phyloP scores from a whole-genome alignment of 2,888 invertebrate genomes.

The Himalopsyche tibetana region DNA sequence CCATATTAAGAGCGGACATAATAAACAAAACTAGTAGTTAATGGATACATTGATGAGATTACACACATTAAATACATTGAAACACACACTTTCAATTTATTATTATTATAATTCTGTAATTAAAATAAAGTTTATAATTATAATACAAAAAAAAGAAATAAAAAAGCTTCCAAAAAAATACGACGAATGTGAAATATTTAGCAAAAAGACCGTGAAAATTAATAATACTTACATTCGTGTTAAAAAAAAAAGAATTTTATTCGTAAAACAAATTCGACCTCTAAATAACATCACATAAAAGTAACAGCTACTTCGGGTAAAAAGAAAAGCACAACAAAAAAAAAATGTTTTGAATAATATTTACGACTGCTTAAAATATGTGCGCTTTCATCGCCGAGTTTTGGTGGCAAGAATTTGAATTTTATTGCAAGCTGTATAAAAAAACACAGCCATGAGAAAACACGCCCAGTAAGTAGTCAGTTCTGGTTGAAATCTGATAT shows the following conservation, averaged over 20 bases:
- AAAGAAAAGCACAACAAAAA: neutral
- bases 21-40: too few relatives aligned
- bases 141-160: too few relatives aligned
- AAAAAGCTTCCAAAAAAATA: too few relatives aligned
- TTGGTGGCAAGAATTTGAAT: slow-evolving; percentile 1
- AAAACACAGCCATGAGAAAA: neutral
- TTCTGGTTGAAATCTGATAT: neutral
- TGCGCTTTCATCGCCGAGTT: slow-evolving; percentile 5
- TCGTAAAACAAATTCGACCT: neutral
- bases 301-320: neutral
- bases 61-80: too few relatives aligned
- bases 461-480: neutral
- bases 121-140: too few relatives aligned
- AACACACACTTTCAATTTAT: too few relatives aligned
- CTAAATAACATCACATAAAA: slow-evolving; percentile 19
- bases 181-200: too few relatives aligned
- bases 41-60: too few relatives aligned
- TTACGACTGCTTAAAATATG: slow-evolving; percentile 26
- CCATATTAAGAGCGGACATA: too few relatives aligned
- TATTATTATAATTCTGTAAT: too few relatives aligned
- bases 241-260: neutral
- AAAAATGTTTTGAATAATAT: slow-evolving; percentile 28
- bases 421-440: slow-evolving; percentile 12
- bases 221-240: too few relatives aligned
- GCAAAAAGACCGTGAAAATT: too few relatives aligned